Evolutionary conservation across 2,797 vertebrate genomes (phyloP).

Genomic region (Todus mexicanus): DNA sequence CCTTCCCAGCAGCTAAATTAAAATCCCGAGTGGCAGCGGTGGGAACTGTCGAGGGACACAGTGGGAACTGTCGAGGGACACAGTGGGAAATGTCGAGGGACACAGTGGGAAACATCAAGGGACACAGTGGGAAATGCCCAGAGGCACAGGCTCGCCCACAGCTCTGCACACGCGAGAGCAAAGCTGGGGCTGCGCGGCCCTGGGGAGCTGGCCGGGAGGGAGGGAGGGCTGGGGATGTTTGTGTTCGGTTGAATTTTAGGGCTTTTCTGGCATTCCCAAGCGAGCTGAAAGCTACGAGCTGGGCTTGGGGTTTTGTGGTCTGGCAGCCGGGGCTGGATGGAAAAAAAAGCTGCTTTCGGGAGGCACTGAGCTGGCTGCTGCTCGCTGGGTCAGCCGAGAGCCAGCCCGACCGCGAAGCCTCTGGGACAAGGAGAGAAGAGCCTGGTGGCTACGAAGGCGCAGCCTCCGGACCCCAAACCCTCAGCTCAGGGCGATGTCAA

Average conservation of each 20-base stretch:
- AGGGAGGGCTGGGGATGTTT: neutral
- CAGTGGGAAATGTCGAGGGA: too few species aligned
- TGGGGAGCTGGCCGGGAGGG: neutral
- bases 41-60: too few species aligned
- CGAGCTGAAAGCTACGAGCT: accelerated
- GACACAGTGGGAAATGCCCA: too few species aligned
- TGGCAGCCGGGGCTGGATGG: neutral
- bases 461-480: neutral
- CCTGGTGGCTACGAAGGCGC: accelerated
- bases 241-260: neutral
- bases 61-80: too few species aligned
- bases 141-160: too few species aligned
- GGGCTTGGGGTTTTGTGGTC: neutral
- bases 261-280: neutral
- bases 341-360: neutral
- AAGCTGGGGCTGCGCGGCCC: neutral
- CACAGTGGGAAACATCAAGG: too few species aligned
- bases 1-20: neutral
- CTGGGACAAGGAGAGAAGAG: accelerated
- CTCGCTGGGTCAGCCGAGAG: neutral
- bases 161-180: accelerated
- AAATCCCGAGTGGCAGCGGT: neutral
- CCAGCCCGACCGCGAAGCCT: neutral
- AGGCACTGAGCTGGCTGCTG: neutral
- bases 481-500: accelerated